A percentile compares a stretch with the other conserved stretches of the same genome.
Conservation (phyloP, 2,888 invertebrate genomes). For the Nomada hirtipes region DNA sequence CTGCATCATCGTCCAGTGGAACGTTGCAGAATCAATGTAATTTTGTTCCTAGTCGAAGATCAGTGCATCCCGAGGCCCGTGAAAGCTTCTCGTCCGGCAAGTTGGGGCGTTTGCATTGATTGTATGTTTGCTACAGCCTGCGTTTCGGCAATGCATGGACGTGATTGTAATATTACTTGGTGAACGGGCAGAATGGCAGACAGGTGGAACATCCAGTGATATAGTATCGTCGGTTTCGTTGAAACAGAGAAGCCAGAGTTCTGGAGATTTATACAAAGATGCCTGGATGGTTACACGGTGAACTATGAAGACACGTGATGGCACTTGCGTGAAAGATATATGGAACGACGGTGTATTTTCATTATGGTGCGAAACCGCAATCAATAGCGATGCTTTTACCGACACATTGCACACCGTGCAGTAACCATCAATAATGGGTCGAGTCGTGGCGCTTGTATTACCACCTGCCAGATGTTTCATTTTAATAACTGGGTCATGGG, state of each 20-base stretch:
- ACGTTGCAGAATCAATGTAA: constrained; percentile 46
- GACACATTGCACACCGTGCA: constrained; percentile 17
- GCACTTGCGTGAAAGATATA: background rate
- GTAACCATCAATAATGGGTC: constrained; percentile 31
- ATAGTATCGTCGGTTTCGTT: background rate
- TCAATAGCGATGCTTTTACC: constrained; percentile 41
- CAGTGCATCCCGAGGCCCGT: background rate
- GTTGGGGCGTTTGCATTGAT: constrained; percentile 17
- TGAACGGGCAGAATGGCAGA: background rate
- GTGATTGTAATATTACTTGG: constrained; percentile 1
- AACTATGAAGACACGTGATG: constrained; percentile 2
- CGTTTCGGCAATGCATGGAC: constrained; percentile 13
- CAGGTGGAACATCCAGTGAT: background rate
- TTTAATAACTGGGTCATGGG: background rate
- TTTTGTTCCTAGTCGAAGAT: constrained; percentile 9
- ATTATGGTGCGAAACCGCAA: constrained; percentile 19
- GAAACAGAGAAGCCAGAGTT: background rate
- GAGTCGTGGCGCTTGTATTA: background rate
- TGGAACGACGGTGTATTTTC: constrained; percentile 19
- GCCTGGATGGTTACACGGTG: background rate
- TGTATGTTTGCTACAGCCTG: constrained; percentile 21
- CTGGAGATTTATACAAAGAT: background rate
- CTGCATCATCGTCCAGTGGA: constrained; percentile 29
- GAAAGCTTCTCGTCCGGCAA: constrained; percentile 7
- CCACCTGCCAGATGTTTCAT: constrained; percentile 36